phyloP scores from a whole-genome alignment of 1,140 invertebrate genomes.

The Hermatobates lingyangjiaoensis region DNA sequence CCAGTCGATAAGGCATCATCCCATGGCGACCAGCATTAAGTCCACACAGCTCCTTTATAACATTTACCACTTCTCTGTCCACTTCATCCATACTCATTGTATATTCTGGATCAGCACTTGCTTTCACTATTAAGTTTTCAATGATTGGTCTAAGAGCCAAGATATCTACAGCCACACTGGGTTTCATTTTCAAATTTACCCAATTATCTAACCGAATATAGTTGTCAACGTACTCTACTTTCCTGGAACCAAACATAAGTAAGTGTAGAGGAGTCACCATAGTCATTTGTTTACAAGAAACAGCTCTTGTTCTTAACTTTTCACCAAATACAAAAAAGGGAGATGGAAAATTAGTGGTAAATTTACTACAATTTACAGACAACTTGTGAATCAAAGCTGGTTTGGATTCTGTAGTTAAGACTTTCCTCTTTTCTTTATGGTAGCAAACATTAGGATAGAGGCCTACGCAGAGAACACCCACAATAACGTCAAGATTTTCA shows the following conservation, averaged over 20 bases:
- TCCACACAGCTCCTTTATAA: conserved; percentile 46
- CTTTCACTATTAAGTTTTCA: conserved; percentile 62
- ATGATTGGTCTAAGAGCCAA: conserved; percentile 70
- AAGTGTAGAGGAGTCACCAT: conserved; percentile 91
- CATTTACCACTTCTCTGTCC: conserved; percentile 32
- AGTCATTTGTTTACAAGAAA: conserved; percentile 93
- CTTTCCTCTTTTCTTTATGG: conserved; percentile 86
- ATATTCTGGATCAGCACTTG: conserved; percentile 55
- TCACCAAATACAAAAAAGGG: conserved; percentile 97
- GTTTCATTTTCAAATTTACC: conserved; percentile 74
- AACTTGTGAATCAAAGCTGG: conserved; percentile 88
- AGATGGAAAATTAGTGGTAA: conserved; percentile 67
- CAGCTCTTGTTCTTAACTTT: conserved; percentile 81
- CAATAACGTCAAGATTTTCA: conserved; percentile 62
- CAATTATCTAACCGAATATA: conserved; percentile 70
- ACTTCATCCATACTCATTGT: conserved; percentile 32
- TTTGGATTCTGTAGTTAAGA: conserved; percentile 61
- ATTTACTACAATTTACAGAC: conserved; percentile 84
- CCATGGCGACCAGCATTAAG: conserved; percentile 50
- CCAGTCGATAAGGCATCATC: too few species aligned
- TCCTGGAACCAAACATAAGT: conserved; percentile 75
- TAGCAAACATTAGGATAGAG: conserved; percentile 92
- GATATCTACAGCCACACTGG: conserved; percentile 53
- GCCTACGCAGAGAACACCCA: conserved; percentile 71
- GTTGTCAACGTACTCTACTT: conserved; percentile 44